Base-by-base conservation (phyloP, 2,888 invertebrate species). In the Deilephila porcellus region DNA sequence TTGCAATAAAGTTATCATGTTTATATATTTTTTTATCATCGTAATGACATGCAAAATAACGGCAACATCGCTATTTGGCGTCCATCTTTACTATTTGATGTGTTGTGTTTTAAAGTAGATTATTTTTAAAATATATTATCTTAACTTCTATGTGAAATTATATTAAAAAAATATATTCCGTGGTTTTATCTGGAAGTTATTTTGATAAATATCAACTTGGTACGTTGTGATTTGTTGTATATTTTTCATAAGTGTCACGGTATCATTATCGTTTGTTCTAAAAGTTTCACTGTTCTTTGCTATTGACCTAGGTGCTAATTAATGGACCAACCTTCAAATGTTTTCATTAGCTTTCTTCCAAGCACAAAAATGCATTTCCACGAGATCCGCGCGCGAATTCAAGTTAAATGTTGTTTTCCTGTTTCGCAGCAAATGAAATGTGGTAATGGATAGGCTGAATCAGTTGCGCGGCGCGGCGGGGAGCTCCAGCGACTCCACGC, bases 61-160 rank as follows among this genome's bases (percentile, higher is more conserved):
- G 87, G 88, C 92, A 93, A 93, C 91, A 91, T 88, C 82, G 88
- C 86, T 88, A 91, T 91, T 92, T 92, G 89, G 94, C 94, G 94
- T 94, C 94, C 94, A 94, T 94, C 94, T 94, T 94, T 93, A 89
- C 88, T 91, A 89, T 89, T 91, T 92, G 91, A 90, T 93, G 93
- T 93, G 91, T 93, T 93, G 91, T 93, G 91, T 92, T 93, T 90
- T 91, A 86, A 87, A 86, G 81, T 84, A 86, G 90, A 91, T 90
- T 88, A 89, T 82, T 84, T 85, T 84, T 81, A 88, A 56, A 80
- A 82, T 82, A 79, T 83, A 80, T 79, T 82, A 79, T 74, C 79
- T 72, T 76, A 78, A 71, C 79, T 80, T 80, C 77, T 78, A 76
- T 73, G 74, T 76, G 77, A 78, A 77, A 79, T 75, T 77, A 59